phyloP scores from a whole-genome alignment of 2,113 vertebrate species.

The Muntiacus muntjak region DNA sequence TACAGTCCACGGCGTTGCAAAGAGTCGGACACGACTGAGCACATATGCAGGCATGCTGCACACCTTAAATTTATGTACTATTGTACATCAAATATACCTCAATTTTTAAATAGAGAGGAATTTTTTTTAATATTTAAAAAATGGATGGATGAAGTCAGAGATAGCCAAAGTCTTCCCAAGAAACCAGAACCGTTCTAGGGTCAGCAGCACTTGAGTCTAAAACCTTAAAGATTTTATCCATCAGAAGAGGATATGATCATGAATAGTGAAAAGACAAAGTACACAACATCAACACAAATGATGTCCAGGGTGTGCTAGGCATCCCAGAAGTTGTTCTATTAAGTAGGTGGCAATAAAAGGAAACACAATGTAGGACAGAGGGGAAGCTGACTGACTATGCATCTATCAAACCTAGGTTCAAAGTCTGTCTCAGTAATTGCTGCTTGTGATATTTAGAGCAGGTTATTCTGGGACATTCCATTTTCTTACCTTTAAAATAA shows the following conservation, averaged over 20 bases:
- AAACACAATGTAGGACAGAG: background rate
- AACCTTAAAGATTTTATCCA: background rate
- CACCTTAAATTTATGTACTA: background rate
- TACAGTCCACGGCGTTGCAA: background rate
- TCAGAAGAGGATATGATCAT: background rate
- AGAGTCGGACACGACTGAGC: background rate
- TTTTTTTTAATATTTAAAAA: background rate
- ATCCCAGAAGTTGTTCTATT: background rate
- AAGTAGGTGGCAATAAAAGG: background rate
- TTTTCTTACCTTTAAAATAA: background rate
- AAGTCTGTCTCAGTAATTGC: background rate
- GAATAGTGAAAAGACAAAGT: background rate
- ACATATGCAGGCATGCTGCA: background rate
- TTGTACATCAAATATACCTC: background rate
- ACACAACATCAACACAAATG: background rate
- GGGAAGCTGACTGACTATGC: background rate
- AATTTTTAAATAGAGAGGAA: background rate
- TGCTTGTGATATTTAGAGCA: background rate
- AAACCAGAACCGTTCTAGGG: background rate
- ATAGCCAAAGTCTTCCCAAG: background rate
- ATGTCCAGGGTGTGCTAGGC: background rate
- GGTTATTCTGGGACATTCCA: background rate
- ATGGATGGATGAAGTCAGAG: background rate
- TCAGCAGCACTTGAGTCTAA: background rate
- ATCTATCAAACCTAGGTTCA: background rate